A percentile compares a stretch with the other conserved stretches of the same genome.
These are phyloP conservation scores for Odontamblyopus lacepedii DNA, from an alignment of 2,797 vertebrate species.

Conservation along the genomic window DNA sequence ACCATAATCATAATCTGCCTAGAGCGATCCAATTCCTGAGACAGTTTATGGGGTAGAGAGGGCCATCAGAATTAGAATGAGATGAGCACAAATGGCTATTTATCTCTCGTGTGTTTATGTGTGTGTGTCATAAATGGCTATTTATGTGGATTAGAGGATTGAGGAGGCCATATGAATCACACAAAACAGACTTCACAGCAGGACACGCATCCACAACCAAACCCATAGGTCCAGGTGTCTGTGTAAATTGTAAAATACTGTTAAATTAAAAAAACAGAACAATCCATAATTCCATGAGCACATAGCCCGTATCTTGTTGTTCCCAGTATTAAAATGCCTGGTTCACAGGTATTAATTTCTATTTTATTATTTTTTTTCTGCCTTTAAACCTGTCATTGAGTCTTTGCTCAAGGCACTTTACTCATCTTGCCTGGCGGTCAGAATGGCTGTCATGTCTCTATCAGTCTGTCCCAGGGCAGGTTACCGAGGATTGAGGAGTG, in stretches of 20 bases:
- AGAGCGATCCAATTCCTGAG: constrained; percentile 89
- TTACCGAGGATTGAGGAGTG: not conserved
- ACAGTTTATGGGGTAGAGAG: constrained; percentile 87
- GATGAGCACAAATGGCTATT: constrained; percentile 85
- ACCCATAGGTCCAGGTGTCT: constrained; percentile 19
- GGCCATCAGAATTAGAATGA: constrained; percentile 97
- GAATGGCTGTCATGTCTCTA: not conserved
- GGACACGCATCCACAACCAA: constrained; percentile 37
- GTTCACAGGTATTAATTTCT: no score
- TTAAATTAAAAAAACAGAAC: not conserved
- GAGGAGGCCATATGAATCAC: constrained; percentile 88
- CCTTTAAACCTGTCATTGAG: no score
- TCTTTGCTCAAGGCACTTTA: no score
- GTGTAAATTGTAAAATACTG: not conserved
- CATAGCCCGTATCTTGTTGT: not conserved
- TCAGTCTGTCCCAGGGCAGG: not conserved
- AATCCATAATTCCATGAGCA: not conserved
- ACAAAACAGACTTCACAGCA: constrained; percentile 82
- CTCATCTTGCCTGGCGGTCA: not conserved
- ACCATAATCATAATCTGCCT: constrained; percentile 92
- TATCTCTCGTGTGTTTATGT: constrained; percentile 41
- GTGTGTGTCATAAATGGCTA: constrained; percentile 87
- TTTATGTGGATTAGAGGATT: constrained; percentile 95
- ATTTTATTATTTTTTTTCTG: no score
- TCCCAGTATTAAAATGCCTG: no score